Conservation (phyloP, 2,797 vertebrate genomes). For the Anas flavirostris region DNA sequence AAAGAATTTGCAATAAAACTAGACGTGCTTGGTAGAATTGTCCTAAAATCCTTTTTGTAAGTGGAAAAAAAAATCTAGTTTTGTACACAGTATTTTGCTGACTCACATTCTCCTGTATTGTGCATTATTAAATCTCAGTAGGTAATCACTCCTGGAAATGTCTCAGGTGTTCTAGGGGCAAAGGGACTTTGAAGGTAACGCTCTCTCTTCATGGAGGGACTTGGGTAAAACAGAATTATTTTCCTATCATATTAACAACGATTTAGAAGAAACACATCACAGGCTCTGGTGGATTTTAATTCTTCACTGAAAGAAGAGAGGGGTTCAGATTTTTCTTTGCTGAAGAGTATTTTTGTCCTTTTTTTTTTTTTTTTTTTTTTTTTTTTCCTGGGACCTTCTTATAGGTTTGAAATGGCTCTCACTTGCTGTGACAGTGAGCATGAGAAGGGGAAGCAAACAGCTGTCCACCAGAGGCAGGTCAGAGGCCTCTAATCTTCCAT, state of each 20-base stretch:
- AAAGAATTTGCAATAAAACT: not conserved
- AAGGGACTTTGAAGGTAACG: not conserved
- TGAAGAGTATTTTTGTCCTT: not conserved
- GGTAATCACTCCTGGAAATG: not conserved
- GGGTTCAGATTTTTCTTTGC: not conserved
- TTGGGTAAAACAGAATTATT: not conserved
- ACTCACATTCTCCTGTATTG: not conserved
- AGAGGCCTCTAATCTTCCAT: constrained; percentile 84
- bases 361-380: not conserved
- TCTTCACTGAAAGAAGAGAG: not conserved
- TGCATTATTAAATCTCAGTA: not conserved
- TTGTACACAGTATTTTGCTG: not conserved
- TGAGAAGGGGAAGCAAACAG: constrained; percentile 76
- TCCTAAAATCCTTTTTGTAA: not conserved
- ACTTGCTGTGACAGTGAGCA: not conserved
- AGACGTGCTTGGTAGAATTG: not conserved
- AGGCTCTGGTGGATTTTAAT: not conserved
- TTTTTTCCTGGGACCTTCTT: not conserved
- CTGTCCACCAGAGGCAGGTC: constrained; percentile 78
- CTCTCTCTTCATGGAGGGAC: not conserved
- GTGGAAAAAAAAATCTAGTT: not conserved
- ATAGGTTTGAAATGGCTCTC: not conserved
- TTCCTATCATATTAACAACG: not conserved
- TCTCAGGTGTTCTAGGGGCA: not conserved
- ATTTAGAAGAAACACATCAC: not conserved